phyloP scores from a whole-genome alignment of 2,113 vertebrate species.

The Antechinus stuartii region DNA sequence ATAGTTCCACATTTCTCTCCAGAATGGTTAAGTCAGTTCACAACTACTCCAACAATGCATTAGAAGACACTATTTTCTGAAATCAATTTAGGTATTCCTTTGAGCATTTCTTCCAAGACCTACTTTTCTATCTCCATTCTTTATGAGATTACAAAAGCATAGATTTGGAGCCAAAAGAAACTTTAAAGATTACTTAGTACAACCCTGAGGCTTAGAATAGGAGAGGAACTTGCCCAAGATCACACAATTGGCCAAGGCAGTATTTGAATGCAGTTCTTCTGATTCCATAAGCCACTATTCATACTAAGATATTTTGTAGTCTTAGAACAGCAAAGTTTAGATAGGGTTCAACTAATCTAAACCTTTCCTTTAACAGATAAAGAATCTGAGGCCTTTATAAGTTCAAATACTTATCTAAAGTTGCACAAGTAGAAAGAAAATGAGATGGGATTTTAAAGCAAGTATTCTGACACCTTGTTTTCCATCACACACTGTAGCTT shows the following conservation, averaged over 20 bases:
- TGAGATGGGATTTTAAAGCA: background rate
- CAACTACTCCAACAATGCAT: background rate
- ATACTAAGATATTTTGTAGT: background rate
- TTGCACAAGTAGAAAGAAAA: background rate
- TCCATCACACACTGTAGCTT: background rate
- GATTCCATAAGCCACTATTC: background rate
- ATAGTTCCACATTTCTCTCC: too few relatives aligned
- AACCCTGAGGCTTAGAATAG: background rate
- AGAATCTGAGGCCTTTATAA: background rate
- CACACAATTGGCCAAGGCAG: background rate
- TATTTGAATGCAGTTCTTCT: background rate
- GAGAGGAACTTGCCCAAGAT: background rate
- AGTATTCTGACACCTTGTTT: background rate
- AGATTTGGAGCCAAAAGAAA: background rate
- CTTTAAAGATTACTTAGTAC: background rate
- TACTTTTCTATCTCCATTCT: background rate
- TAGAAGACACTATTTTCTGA: background rate
- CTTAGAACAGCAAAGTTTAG: background rate
- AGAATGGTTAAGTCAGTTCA: too few relatives aligned
- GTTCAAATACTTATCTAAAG: background rate
- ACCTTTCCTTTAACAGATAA: background rate
- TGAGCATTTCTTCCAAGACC: background rate
- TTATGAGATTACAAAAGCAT: background rate
- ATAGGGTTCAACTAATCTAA: background rate
- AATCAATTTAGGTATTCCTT: background rate